Evolutionary conservation across 1,140 invertebrate genomes (phyloP).

Genomic region (Ylistrum balloti): DNA sequence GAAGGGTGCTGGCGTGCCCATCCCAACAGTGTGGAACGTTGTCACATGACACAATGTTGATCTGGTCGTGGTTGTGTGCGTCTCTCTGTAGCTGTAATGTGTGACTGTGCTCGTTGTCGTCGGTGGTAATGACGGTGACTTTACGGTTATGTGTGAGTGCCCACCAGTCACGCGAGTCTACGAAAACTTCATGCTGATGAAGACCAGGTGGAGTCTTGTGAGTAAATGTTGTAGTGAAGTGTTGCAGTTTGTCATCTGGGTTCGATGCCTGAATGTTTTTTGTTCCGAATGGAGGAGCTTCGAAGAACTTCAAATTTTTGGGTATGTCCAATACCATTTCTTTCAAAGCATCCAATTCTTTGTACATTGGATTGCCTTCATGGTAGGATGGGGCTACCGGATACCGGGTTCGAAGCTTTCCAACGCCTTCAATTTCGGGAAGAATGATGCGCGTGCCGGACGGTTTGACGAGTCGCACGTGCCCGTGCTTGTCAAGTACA

Average conservation of each 20-base stretch:
- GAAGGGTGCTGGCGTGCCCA: constrained; percentile 56
- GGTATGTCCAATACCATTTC: constrained; percentile 63
- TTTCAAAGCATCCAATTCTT: constrained; percentile 72
- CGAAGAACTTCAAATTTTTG: constrained; percentile 45
- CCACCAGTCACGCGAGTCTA: constrained; percentile 44
- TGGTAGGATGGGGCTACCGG: constrained; percentile 67
- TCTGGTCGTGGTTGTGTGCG: constrained; percentile 50
- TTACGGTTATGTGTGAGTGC: constrained; percentile 32
- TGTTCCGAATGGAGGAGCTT: constrained; percentile 44
- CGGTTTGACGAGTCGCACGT: constrained; percentile 53
- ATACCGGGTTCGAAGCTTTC: constrained; percentile 66
- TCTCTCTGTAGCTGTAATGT: constrained; percentile 56
- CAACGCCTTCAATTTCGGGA: constrained; percentile 64
- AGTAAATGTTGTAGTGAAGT: constrained; percentile 53
- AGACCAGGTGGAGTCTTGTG: constrained; percentile 53
- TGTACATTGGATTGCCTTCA: constrained; percentile 64
- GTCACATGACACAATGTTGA: constrained; percentile 58
- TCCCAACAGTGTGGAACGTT: constrained; percentile 59
- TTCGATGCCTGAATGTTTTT: constrained; percentile 40
- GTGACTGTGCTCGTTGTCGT: constrained; percentile 62
- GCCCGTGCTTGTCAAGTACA: constrained; percentile 64
- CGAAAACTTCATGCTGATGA: constrained; percentile 54
- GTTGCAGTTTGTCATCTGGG: constrained; percentile 9
- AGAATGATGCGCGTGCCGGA: constrained; percentile 62
- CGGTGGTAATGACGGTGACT: constrained; percentile 53